Evolutionary conservation across 1,140 invertebrate species (phyloP).

Genomic region (Charaxes varanes): DNA sequence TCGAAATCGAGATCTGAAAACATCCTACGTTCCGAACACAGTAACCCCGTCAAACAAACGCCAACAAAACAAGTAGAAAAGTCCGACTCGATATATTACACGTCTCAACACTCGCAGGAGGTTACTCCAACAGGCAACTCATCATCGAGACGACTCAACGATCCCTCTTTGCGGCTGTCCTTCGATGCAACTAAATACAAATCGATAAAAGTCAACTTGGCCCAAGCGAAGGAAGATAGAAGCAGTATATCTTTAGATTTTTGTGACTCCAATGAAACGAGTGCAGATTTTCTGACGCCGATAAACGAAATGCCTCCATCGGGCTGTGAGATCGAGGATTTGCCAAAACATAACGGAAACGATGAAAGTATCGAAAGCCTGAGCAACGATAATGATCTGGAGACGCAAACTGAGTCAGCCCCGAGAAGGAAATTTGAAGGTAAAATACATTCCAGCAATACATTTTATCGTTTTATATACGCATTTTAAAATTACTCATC

Average conservation of each 20-base stretch:
- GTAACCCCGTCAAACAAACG: conserved; percentile 45
- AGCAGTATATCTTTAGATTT: conserved; percentile 66
- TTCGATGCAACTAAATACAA: conserved; percentile 63
- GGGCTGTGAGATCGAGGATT: conserved; percentile 58
- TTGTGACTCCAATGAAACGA: conserved; percentile 71
- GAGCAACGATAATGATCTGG: conserved; percentile 60
- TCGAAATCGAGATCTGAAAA: conserved; percentile 70
- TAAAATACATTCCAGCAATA: conserved; percentile 20
- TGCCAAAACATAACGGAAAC: conserved; percentile 58
- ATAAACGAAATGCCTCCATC: conserved; percentile 72
- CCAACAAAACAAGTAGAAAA: conserved; percentile 47
- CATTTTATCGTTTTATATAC: too few relatives aligned
- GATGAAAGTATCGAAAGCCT: conserved; percentile 58
- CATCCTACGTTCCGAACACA: conserved; percentile 64
- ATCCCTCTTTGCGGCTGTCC: conserved; percentile 56
- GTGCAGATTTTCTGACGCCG: conserved; percentile 69
- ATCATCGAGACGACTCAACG: conserved; percentile 45
- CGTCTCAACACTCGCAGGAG: conserved; percentile 62
- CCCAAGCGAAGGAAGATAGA: conserved; percentile 48
- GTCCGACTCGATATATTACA: conserved; percentile 70
- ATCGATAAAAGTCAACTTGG: conserved; percentile 38
- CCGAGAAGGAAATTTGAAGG: conserved; percentile 49
- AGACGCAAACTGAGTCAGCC: conserved; percentile 61
- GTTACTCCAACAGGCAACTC: conserved; percentile 54
- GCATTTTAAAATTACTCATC: too few relatives aligned